A percentile compares a stretch with the other conserved stretches of the same genome.
Conservation (phyloP, 2,888 invertebrate genomes). For the Cryptocheilus praepositus region DNA sequence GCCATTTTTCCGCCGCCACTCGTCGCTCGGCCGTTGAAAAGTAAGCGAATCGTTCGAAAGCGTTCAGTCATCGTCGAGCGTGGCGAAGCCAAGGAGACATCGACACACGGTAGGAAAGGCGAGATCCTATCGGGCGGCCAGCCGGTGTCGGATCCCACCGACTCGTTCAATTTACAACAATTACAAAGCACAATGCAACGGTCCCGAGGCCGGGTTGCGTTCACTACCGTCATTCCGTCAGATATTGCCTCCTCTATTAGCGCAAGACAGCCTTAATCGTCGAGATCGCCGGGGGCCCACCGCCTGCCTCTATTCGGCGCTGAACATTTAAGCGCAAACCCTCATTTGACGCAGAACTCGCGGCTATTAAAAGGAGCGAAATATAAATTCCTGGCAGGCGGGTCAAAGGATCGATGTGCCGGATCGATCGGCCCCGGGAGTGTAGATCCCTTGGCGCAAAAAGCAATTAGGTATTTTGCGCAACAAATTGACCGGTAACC, state of each 20-base stretch:
- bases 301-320: conserved; percentile 13
- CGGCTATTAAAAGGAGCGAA: conserved; percentile 3
- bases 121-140: conserved; percentile 38
- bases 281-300: conserved; percentile 26
- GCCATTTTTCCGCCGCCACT: too few species aligned
- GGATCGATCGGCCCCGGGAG: conserved; percentile 1
- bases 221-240: conserved; percentile 32
- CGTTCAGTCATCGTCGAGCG: conserved; percentile 28
- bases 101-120: conserved; percentile 42
- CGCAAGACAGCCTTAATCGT: conserved; percentile 34
- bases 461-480: conserved; percentile 30
- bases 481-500: conserved; percentile 12
- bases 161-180: conserved; percentile 62
- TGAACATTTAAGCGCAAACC: neutral
- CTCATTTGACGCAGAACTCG: neutral
- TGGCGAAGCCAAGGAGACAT: conserved; percentile 20
- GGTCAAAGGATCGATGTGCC: conserved; percentile 10
- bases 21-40: too few species aligned
- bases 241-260: conserved; percentile 39
- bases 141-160: conserved; percentile 34
- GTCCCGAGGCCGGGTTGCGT: conserved; percentile 12
- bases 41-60: conserved; percentile 15
- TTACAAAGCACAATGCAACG: conserved; percentile 60
- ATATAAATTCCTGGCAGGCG: neutral
- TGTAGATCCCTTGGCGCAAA: too few species aligned